A percentile compares a stretch with the other conserved stretches of the same genome.
Evolutionary conservation across 2,797 vertebrate genomes (phyloP).

Genomic region (Sebastes hubbsi): DNA sequence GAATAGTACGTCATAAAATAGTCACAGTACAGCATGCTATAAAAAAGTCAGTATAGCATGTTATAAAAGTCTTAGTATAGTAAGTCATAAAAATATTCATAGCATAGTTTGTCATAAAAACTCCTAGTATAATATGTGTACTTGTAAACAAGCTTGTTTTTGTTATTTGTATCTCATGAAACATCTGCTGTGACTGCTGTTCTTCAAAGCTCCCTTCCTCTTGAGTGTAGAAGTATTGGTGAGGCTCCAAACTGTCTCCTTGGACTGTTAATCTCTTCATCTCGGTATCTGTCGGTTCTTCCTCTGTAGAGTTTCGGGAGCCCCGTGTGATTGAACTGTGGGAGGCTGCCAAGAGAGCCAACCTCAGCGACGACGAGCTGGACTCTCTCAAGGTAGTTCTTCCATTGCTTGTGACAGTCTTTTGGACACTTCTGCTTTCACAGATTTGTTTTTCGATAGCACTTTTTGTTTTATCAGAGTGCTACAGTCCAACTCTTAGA

Average conservation of each 20-base stretch:
- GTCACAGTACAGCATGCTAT: too few species aligned
- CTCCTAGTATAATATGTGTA: background rate
- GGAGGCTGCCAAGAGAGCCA: slow-evolving; percentile 92
- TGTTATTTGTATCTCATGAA: background rate
- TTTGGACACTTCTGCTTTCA: background rate
- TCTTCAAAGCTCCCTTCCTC: background rate
- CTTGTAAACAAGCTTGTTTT: background rate
- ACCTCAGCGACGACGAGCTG: slow-evolving; percentile 91
- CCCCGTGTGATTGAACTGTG: slow-evolving; percentile 96
- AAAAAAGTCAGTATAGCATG: too few species aligned
- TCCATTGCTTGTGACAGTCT: background rate
- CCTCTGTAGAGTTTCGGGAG: slow-evolving; percentile 90
- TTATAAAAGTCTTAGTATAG: too few species aligned
- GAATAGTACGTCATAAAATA: too few species aligned
- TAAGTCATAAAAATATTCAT: background rate
- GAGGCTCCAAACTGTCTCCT: slow-evolving; percentile 15
- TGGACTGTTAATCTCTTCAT: slow-evolving; percentile 23
- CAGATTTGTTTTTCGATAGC: background rate
- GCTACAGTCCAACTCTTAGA: background rate
- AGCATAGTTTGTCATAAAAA: background rate
- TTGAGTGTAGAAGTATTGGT: background rate
- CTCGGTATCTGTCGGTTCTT: background rate
- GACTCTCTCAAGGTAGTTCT: slow-evolving; percentile 90
- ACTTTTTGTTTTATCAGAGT: background rate
- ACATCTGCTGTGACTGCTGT: slow-evolving; percentile 8